Evolutionary conservation across 2,888 invertebrate species (phyloP).

Genomic region (Physocephala rufipes): DNA sequence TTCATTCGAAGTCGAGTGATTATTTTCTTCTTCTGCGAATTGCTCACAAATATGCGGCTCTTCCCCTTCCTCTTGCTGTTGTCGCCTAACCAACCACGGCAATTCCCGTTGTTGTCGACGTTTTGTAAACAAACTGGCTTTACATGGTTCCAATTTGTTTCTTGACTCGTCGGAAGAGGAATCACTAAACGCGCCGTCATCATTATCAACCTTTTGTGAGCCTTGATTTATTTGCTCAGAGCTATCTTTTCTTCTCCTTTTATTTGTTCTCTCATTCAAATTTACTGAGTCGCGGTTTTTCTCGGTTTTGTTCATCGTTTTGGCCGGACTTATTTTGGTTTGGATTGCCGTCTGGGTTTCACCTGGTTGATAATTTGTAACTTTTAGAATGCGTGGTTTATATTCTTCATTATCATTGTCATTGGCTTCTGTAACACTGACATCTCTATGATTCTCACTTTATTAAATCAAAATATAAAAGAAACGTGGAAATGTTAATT

Average conservation of each 20-base stretch:
- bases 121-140: conserved; percentile 63
- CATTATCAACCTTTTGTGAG: conserved; percentile 23
- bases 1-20: neutral
- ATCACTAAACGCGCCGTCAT: conserved; percentile 34
- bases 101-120: conserved; percentile 58
- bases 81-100: conserved; percentile 69
- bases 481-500: conserved; percentile 9
- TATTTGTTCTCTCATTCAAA: conserved; percentile 33
- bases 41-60: conserved; percentile 38
- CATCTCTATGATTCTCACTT: conserved; percentile 43
- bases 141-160: conserved; percentile 49
- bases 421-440: conserved; percentile 30
- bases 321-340: conserved; percentile 2
- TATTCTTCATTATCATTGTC: conserved; percentile 48
- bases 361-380: conserved; percentile 61
- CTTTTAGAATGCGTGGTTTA: conserved; percentile 61
- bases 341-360: conserved; percentile 7
- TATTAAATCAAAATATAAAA: conserved; percentile 26
- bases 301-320: conserved; percentile 44
- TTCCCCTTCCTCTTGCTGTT: conserved; percentile 44
- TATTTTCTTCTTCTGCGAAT: conserved; percentile 36
- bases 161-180: conserved; percentile 23
- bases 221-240: neutral
- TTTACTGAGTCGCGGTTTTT: conserved; percentile 42
- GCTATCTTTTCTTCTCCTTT: neutral